Evolutionary conservation across 2,888 invertebrate genomes (phyloP), one percentile per base, ranked within the genome.

Genomic region (Chloroclystis v-ata): DNA sequence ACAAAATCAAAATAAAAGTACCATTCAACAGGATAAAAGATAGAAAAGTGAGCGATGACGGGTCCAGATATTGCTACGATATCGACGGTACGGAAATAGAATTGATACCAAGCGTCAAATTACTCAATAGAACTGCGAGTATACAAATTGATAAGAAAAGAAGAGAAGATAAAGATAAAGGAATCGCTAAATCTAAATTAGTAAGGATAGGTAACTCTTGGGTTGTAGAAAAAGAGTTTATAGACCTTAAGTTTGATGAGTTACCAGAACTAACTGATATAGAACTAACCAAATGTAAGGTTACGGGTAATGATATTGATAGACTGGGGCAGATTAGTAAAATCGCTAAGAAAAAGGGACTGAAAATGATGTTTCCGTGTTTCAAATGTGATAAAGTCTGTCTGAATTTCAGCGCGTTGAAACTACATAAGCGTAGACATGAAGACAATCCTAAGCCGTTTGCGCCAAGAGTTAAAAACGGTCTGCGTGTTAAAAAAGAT

Each of bases 311-410:
- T 33, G 78, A 85, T 50, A 50, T 74, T 0, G 72, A 68, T 1
- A 62, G 65, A 28, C 49, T 85, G n/a, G 70, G 72, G 13, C 70
- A 63, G 25, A 50, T 85, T 2, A 66, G 68, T 24, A 41, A 57
- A 0, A 8, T 75, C 2, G 75, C 75, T 0, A 81, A 76, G 47
- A 72, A 60, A 2, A 65, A 60, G 1, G 76, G 76, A 0, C 35
- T 60, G 0, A 67, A 70, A 52, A 79, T 86, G 54, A 16, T 82
- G 1, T 85, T 69, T 9, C 85, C 85, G 0, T 86, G 85, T 28
- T 69, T 77, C 0, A 57, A 49, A 0, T 86, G 85, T 24, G 74
- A 78, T 0, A 85, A 84, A 43, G 69, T 85, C 0, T 86, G 85
- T 16, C 67, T 68, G 1, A 76, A 68, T 0, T 47, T 82, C 0